Evolutionary conservation across 1,140 invertebrate genomes (phyloP), one percentile per base, ranked within the genome.

Genomic region (Streblospio benedicti): DNA sequence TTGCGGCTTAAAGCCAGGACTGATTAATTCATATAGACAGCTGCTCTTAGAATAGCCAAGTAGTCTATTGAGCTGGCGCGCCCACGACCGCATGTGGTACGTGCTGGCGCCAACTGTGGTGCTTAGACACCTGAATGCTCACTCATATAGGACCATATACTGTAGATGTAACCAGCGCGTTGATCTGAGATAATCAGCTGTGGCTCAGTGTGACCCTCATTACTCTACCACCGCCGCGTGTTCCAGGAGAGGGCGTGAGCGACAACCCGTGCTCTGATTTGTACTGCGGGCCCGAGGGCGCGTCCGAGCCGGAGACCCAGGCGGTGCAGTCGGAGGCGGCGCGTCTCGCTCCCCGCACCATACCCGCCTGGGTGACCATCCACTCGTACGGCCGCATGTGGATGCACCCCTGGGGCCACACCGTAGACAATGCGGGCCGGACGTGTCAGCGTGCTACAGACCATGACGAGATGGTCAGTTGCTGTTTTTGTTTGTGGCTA

Each of bases 311-410:
- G 27, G 55, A 57, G 41, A 41, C 41, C 14, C 14, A 20, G 25
- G 55, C 28, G 3, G 20, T 44, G 23, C 31, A 35, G 16, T 27
- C 3, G 1, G 55, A 57, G 31, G 27, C 47, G 14, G 18, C n/a
- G 16, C 33, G 38, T 2, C 23, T 57, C 5, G 55, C 20, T 12
- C 18, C 33, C 14, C 25, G 23, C 5, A 43, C 30, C 5, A 25
- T 35, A 4, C 27, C 27, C 18, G 55, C 35, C 23, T 12, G 27
- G 16, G 16, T 44, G 9, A 28, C 55, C 23, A 16, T 57, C n/a
- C 55, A 57, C 25, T 57, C 55, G 6, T 57, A 57, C 18, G 55
- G 55, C 23, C 25, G 27, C 12, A 57, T 57, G 55, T 52, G 32
- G 25, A 18, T 52, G 20, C 20, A 30, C 6, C 50, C 50, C 9